Conservation (phyloP, 2,113 vertebrate species). For the Melanerpes aurifrons region DNA sequence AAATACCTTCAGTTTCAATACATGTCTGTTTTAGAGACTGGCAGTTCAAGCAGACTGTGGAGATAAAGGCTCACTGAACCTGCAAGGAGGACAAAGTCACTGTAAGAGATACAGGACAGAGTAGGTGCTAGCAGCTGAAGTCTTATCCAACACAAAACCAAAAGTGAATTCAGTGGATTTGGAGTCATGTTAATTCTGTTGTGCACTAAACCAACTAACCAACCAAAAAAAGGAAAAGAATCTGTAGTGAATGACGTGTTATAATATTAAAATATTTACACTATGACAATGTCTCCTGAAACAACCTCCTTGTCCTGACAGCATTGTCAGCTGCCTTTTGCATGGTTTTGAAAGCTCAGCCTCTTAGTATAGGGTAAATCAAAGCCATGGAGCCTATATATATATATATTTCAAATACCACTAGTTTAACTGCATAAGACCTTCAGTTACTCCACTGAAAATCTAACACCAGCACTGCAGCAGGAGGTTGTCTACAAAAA, state of each 20-base stretch:
- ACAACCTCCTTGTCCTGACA: neutral
- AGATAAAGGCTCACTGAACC: neutral
- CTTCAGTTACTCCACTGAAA: neutral
- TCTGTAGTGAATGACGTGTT: neutral
- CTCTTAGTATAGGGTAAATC: neutral
- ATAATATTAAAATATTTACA: neutral
- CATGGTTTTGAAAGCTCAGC: neutral
- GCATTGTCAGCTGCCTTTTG: neutral
- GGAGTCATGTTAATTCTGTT: neutral
- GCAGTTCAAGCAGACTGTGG: neutral
- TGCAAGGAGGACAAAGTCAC: neutral
- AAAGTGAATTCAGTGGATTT: neutral
- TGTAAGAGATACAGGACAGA: neutral
- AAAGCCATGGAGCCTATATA: neutral
- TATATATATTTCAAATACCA: neutral
- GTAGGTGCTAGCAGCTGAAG: neutral
- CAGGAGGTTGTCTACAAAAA: neutral
- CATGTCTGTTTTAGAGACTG: neutral
- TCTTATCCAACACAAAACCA: neutral
- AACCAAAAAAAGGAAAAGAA: neutral
- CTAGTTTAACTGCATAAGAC: neutral
- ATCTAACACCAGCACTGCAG: neutral
- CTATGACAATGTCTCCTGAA: neutral
- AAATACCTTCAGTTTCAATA: neutral
- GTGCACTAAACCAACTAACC: too few species aligned